Evolutionary conservation across 2,797 vertebrate genomes (phyloP).

Genomic region (Coccyzus lansbergi): DNA sequence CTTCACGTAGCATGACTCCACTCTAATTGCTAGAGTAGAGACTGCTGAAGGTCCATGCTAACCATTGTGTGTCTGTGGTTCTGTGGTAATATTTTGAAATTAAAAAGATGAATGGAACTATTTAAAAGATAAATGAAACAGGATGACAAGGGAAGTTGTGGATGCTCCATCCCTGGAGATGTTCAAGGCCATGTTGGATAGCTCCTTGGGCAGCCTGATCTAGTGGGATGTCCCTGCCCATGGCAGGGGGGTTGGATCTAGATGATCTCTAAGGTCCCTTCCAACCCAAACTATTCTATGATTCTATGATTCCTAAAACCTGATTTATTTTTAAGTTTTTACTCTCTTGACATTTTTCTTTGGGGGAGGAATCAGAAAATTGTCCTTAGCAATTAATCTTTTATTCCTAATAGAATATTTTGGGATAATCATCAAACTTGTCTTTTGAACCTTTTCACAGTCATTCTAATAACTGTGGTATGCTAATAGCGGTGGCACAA

Average conservation of each 20-base stretch:
- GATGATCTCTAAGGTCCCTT: too few species aligned
- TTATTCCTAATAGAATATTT: not conserved
- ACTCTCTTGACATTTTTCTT: not conserved
- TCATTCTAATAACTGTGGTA: not conserved
- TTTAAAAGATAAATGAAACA: too few species aligned
- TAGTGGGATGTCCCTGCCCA: too few species aligned
- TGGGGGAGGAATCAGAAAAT: not conserved
- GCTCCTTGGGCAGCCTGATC: too few species aligned
- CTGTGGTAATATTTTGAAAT: not conserved
- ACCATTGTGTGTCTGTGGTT: not conserved
- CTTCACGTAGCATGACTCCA: not conserved
- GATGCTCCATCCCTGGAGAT: too few species aligned
- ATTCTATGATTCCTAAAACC: not conserved
- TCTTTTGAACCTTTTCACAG: not conserved
- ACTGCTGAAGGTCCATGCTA: not conserved
- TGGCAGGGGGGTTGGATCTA: too few species aligned
- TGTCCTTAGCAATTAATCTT: not conserved
- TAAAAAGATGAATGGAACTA: not conserved
- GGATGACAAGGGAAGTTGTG: too few species aligned
- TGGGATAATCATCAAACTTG: not conserved
- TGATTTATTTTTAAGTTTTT: not conserved
- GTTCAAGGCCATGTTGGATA: too few species aligned
- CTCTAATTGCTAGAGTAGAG: not conserved
- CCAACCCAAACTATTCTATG: too few species aligned
- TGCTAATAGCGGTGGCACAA: not conserved